Evolutionary conservation across 2,888 invertebrate species (phyloP), one percentile per base, ranked within the genome.

Genomic region (Kryphioiulus occultus): DNA sequence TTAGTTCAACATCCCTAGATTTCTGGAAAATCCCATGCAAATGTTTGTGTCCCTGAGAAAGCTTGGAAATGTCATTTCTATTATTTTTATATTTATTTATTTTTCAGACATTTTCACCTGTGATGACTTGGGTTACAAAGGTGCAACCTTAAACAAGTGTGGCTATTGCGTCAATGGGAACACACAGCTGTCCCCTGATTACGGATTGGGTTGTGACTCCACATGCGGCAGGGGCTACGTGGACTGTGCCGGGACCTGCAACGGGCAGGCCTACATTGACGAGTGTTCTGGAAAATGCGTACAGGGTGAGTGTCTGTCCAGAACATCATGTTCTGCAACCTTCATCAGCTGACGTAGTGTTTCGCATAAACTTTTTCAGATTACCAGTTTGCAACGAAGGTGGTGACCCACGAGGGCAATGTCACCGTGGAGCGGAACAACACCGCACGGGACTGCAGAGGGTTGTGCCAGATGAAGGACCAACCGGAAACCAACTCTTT

Each of bases 191-290:
- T 85, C 88, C 7, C 22, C 47, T 1, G 89, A 90, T 68, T 90
- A 89, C 86, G 90, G 89, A 10, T 87, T 88, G 85, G 90, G 90
- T 86, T 90, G 90, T 85, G 47, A 26, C 22, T 89, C 89, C 19
- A 59, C 86, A 0, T 90, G 90, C 42, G 89, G 89, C 7, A 44
- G 87, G 1, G 83, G 88, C 3, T 59, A 85, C 22, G 85, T 86
- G 1, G 90, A 90, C 87, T 90, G 90, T 47, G 87, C 85, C n/a
- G 90, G 89, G 7, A 88, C 88, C 5, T 90, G 90, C 84, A 89
- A 88, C 32, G 90, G 90, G 22, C 84, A 47, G 5, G 89, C 90
- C 7, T 90, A 89, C 88, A 78, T 90, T 10, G 90, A 90, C 83
- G 89, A 90, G 59, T 90, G 90, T 47, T 89, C 89, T 5, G 89